Evolutionary conservation across 2,113 vertebrate genomes (phyloP).

Genomic region (Ovis aries): ARS-UI_Ramb_v3.0 NC_056056.1:22393501-22394000

Average conservation of each 20-base stretch:
- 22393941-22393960: background rate
- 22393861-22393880: background rate
- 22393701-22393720: background rate
- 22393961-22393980: background rate
- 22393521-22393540: background rate
- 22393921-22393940: background rate
- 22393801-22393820: background rate
- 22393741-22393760: fast-evolving
- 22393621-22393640: background rate
- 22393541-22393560: background rate
- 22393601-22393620: background rate
- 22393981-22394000: background rate
- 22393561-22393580: background rate
- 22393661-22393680: background rate
- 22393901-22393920: background rate
- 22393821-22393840: background rate
- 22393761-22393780: background rate
- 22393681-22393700: background rate
- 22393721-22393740: fast-evolving
- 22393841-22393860: background rate
- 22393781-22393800: fast-evolving
- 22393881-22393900: background rate
- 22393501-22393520: background rate
- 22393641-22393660: background rate
- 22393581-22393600: background rate